Percentiles rank a stretch among this genome's conserved stretches.
phyloP scores from a whole-genome alignment of 2,113 vertebrate genomes.

The Crotophaga sulcirostris region DNA sequence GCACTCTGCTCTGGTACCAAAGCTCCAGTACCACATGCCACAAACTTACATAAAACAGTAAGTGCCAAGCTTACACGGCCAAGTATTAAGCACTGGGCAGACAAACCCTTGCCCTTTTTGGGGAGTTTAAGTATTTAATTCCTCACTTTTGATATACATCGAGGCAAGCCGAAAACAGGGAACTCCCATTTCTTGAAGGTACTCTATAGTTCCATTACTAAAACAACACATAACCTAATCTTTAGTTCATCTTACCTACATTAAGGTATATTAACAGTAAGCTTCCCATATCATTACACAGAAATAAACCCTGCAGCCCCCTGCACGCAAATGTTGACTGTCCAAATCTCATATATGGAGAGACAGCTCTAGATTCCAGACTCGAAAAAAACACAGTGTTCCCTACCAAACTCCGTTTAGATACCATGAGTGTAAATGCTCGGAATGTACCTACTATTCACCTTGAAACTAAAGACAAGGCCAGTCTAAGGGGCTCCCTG shows the following conservation, averaged over 20 bases:
- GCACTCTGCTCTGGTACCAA: not conserved
- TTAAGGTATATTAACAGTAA: not conserved
- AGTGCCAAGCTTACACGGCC: not conserved
- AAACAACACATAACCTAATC: not conserved
- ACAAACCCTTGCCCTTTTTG: not conserved
- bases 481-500: not conserved
- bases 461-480: not conserved
- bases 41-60: not conserved
- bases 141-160: not conserved
- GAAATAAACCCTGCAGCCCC: not conserved
- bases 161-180: not conserved
- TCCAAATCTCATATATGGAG: not conserved
- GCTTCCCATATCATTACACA: rapidly evolving
- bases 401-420: not conserved
- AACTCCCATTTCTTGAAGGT: not conserved
- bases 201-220: not conserved
- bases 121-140: not conserved
- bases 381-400: not conserved
- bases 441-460: not conserved
- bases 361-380: not conserved
- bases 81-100: not conserved
- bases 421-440: too few species aligned
- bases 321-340: rapidly evolving
- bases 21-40: not conserved
- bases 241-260: not conserved